Evolutionary conservation across 2,797 vertebrate genomes (phyloP).

Genomic region (Chloroceryle amazona): DNA sequence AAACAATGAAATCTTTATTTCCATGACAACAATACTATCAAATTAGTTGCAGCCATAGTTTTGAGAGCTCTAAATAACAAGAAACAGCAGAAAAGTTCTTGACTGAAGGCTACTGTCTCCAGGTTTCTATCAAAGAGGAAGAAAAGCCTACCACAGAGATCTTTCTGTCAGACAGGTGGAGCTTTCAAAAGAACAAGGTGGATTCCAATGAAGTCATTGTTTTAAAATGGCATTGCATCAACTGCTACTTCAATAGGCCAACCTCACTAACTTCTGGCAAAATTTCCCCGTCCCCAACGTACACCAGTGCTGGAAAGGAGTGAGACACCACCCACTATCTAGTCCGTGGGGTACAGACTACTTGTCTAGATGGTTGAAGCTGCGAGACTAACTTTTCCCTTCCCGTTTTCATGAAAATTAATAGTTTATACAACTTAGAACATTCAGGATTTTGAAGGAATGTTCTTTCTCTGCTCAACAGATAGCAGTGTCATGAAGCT

Average conservation of each 20-base stretch:
- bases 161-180: background rate
- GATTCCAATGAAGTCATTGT: background rate
- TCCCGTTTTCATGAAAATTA: background rate
- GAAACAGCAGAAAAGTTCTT: background rate
- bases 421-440: background rate
- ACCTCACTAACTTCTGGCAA: background rate
- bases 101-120: background rate
- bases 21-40: background rate
- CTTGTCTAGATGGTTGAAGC: background rate
- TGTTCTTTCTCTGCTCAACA: background rate
- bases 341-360: background rate
- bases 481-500: background rate
- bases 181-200: background rate
- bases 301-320: background rate
- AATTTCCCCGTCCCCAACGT: background rate
- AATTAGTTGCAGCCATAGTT: background rate
- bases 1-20: background rate
- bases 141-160: background rate
- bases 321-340: background rate
- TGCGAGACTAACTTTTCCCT: background rate
- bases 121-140: background rate
- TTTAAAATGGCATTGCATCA: background rate
- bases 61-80: background rate
- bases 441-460: background rate
- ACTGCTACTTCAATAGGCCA: background rate